Conservation (phyloP, 2,797 vertebrate species). For the Thaleichthys pacificus region DNA sequence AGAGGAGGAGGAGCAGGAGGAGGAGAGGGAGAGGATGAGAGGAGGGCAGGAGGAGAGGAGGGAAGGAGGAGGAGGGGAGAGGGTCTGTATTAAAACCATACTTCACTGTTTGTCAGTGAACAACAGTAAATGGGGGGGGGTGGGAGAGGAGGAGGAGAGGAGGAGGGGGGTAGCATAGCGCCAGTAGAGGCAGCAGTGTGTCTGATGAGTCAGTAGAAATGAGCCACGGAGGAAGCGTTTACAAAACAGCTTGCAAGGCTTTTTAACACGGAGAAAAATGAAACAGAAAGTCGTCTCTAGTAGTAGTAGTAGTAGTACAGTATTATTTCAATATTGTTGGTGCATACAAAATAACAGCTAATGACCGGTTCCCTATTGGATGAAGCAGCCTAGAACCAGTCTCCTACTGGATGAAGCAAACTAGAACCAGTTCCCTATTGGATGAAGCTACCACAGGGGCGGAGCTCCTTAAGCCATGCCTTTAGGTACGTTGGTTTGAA, state of each 20-base stretch:
- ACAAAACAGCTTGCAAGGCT: conserved; percentile 78
- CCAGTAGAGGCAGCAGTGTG: conserved; percentile 83
- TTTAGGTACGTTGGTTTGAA: too few relatives aligned
- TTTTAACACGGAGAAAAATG: conserved; percentile 71
- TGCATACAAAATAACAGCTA: conserved; percentile 70
- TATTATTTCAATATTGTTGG: conserved; percentile 81
- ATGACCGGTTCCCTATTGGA: conserved; percentile 45
- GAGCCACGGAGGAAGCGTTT: conserved; percentile 71
- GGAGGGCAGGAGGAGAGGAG: too few relatives aligned
- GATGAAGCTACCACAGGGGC: conserved; percentile 53
- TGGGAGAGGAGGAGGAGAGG: not conserved
- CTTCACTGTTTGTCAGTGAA: conserved; percentile 26
- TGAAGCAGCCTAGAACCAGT: conserved; percentile 53
- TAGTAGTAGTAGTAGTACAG: conserved; percentile 73
- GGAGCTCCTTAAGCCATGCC: conserved; percentile 22
- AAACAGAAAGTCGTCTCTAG: conserved; percentile 67
- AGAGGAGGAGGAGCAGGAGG: conserved; percentile 24
- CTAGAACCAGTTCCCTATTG: conserved; percentile 45
- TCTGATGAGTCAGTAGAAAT: conserved; percentile 77
- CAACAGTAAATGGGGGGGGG: not conserved
- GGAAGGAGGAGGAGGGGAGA: not conserved
- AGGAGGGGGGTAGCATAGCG: conserved; percentile 58
- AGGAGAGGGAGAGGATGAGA: too few relatives aligned
- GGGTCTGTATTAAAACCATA: conserved; percentile 47
- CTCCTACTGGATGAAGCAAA: conserved; percentile 44